These are phyloP conservation scores for Latrodectus geometricus DNA, from an alignment of 1,140 invertebrate genomes.

Conservation along the genomic window DNA sequence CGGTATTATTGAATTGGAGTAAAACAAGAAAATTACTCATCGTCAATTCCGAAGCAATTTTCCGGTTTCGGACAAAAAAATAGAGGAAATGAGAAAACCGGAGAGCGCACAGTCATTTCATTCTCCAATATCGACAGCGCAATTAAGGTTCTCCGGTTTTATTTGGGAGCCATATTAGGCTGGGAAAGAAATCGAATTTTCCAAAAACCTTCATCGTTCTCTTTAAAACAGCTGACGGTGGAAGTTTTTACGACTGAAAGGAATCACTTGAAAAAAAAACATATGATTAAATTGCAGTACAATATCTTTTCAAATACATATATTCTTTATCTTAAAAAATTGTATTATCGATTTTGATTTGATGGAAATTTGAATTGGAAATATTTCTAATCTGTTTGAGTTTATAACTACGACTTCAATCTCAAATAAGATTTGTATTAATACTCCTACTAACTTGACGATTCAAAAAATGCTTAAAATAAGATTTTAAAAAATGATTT, in stretches of 20 bases:
- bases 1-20: neutral
- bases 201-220: neutral
- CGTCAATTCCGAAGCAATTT: conserved; percentile 48
- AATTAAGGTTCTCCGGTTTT: conserved; percentile 19
- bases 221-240: neutral
- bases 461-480: too few species aligned
- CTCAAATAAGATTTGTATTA: too few species aligned
- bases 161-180: neutral
- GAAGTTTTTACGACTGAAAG: neutral
- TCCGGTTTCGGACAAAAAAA: conserved; percentile 18
- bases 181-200: neutral
- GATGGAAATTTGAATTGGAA: too few species aligned
- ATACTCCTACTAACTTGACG: too few species aligned
- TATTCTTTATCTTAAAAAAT: neutral
- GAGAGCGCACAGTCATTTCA: neutral
- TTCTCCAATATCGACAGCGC: conserved; percentile 19
- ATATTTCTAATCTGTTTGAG: too few species aligned
- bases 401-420: too few species aligned
- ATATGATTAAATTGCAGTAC: neutral
- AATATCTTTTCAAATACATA: neutral
- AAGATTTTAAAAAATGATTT: too few species aligned
- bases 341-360: neutral
- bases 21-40: conserved; percentile 30
- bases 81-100: conserved; percentile 7
- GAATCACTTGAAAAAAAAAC: neutral